Conservation (phyloP, 2,888 invertebrate species). For the Nycteola revayana region DNA sequence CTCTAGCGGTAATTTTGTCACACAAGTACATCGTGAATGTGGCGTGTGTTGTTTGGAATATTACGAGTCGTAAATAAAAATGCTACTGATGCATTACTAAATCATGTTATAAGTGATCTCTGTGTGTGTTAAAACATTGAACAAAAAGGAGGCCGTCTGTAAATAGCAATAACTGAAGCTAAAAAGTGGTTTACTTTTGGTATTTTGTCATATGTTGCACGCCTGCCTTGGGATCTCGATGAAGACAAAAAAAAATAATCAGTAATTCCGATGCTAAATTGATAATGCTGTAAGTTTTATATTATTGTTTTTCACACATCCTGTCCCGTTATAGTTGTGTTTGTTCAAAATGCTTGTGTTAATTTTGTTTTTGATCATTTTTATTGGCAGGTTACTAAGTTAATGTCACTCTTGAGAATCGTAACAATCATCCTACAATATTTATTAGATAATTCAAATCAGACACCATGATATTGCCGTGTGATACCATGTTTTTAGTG, state of each 20-base stretch:
- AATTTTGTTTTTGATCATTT: conserved; percentile 29
- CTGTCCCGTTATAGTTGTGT: conserved; percentile 12
- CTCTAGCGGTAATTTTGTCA: conserved; percentile 64
- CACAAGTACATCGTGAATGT: conserved; percentile 78
- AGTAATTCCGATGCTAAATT: conserved; percentile 71
- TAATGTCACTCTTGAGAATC: conserved; percentile 31
- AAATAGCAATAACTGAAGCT: conserved; percentile 40
- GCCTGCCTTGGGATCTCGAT: conserved; percentile 77
- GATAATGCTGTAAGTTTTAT: conserved; percentile 77
- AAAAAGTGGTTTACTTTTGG: conserved; percentile 57
- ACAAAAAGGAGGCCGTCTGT: conserved; percentile 38
- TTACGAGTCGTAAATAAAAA: conserved; percentile 80
- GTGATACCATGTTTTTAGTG: too few relatives aligned
- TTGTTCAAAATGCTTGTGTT: not conserved
- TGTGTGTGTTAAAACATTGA: conserved; percentile 51
- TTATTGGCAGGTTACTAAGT: conserved; percentile 56
- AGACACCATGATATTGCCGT: not conserved
- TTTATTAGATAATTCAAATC: not conserved
- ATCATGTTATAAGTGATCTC: conserved; percentile 52
- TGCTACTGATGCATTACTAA: conserved; percentile 58
- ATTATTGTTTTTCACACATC: conserved; percentile 36
- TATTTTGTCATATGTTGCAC: conserved; percentile 79
- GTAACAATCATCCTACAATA: conserved; percentile 33
- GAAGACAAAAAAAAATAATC: conserved; percentile 77
- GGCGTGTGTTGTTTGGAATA: conserved; percentile 82